Base-by-base conservation (phyloP, 1,140 invertebrate genomes). In the Yoshiicerus persimilis region DNA sequence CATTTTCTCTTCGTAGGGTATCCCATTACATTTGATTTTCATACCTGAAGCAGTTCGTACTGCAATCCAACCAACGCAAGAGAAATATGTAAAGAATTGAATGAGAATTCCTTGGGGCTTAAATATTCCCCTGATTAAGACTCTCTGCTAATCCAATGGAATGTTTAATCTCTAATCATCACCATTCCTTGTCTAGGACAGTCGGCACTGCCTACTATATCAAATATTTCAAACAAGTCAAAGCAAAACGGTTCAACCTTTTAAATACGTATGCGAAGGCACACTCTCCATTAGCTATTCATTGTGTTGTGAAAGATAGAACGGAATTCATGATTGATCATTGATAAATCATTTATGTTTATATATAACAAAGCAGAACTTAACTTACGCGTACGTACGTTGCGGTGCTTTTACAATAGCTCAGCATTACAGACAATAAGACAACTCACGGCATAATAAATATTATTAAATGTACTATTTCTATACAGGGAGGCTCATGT, bases 91-190 rank as follows among this genome's bases (percentile, higher is more conserved):
- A 34, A n/a, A n/a, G 75, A 80, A 80, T 80, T 80, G 75, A 80
- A 80, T 80, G 30, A 32, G 38, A 80, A 80, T 34, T 80, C 75
- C 75, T 80, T n/a, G 27, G 23, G 75, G 75, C 30, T 16, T n/a
- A 56, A 56, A 56, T 36, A 20, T 80, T 32, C 32, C 32, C 34
- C 75, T 80, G 75, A 80, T 80, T 80, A 80, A 80, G 75, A 80
- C 75, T 80, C 75, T 80, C 75, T 70, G n/a, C 75, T 80, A 80
- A 80, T 80, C 34, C 75, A 36, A 36, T 9, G 75, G 75, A 80
- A 80, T 80, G 75, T 80, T 36, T 80, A 80, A 80, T 80, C 75
- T 80, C 75, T 80, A 80, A 80, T 80, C 75, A 80, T 80, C 75
- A 80, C 75, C 75, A 80, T 32, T 70, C 66, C 66, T 30, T 70